Evolutionary conservation across 1,140 invertebrate genomes (phyloP).

Genomic region (Aphaenogaster ashmeadi): DNA sequence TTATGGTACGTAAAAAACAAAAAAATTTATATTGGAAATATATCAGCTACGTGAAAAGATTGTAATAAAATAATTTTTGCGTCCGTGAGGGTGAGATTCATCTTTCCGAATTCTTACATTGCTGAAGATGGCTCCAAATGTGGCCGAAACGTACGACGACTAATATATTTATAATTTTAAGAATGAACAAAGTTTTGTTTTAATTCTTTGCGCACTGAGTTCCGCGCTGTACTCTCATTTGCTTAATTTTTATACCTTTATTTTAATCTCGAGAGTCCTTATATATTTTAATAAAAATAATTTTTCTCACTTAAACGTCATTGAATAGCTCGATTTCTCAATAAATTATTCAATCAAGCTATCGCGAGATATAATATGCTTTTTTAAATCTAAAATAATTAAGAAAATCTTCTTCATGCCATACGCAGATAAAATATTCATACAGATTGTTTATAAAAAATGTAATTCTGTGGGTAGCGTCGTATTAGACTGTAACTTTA

Average conservation of each 20-base stretch:
- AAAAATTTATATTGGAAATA: background rate
- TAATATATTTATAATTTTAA: too few species aligned
- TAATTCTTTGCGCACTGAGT: too few species aligned
- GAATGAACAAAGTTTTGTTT: too few species aligned
- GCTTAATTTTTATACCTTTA: too few species aligned
- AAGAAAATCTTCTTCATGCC: too few species aligned
- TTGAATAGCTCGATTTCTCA: background rate
- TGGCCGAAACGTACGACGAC: too few species aligned
- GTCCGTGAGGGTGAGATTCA: too few species aligned
- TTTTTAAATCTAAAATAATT: background rate
- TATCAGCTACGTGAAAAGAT: background rate
- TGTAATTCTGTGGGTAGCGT: background rate
- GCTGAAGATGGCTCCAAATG: too few species aligned
- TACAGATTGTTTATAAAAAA: background rate
- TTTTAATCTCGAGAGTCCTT: too few species aligned
- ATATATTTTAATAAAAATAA: background rate
- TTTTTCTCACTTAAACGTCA: constrained; percentile 8
- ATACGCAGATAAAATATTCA: background rate
- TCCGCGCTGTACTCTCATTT: too few species aligned
- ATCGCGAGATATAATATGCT: too few species aligned
- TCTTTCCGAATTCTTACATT: too few species aligned
- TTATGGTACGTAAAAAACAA: background rate
- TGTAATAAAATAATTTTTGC: background rate
- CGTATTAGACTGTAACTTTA: background rate
- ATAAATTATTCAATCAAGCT: background rate